Base-by-base conservation (phyloP, 2,888 invertebrate genomes). In the Sphecodes monilicornis region DNA sequence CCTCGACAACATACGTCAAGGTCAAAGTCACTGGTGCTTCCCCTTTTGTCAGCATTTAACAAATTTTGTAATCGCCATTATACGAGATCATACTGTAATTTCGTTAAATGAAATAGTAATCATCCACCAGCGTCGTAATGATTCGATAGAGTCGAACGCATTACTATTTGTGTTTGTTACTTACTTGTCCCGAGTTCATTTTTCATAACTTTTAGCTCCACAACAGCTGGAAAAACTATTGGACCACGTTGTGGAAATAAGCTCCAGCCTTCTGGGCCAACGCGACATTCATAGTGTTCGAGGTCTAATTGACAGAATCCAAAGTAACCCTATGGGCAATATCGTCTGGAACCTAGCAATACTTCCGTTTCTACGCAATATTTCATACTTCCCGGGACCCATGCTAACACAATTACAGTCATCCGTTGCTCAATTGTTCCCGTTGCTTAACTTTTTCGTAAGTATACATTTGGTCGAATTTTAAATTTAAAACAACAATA, bases 191-290 rank as follows among this genome's bases (percentile, higher is more conserved):
- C 3, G 50, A 10, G 22, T 50, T 50, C 50, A n/a, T 0, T n/a
- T 50, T 50, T n/a, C 50, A 22, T 3, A 0, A n/a, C 22, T n/a
- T 50, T 22, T 3, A 50, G 50, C 0, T 10, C 0, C 10, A 1
- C 2, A n/a, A 10, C 3, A 22, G 3, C 1, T 50, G 22, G 22
- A 50, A n/a, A 8, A 10, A n/a, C 0, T 50, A n/a, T 1, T 50
- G 50, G 50, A 50, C 50, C 50, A 3, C 50, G 22, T 0, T 50
- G 50, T 50, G 10, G 22, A 10, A 2, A 0, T 3, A 1, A 22
- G 0, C 6, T 5, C 18, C 0, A 2, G 0, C 18, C 1, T 46
- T 1, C 1, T 46, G 0, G 18, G 46, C 0, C 18, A 18, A 0
- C 0, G 0, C 18, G 6, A 18, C 18, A 6, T 46, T 22, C 6